These are phyloP conservation scores for Actinia equina DNA, from an alignment of 64 coral and sea anemone genomes.

Conservation along the genomic window DNA sequence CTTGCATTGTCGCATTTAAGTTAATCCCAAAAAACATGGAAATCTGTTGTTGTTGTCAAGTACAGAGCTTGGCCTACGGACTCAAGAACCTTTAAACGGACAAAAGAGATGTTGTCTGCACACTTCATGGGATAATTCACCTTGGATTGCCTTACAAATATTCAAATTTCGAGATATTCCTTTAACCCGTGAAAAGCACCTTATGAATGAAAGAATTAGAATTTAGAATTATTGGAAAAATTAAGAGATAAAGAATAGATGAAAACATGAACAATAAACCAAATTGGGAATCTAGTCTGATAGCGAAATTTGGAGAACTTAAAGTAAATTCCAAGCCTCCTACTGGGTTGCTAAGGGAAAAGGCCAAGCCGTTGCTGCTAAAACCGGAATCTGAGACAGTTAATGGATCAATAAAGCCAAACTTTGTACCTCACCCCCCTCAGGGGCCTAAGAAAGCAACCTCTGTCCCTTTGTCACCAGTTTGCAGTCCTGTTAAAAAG, in stretches of 20 bases:
- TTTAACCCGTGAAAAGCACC: not conserved
- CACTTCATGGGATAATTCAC: not conserved
- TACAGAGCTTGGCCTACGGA: not conserved
- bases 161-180: not conserved
- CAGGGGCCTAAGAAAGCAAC: not conserved
- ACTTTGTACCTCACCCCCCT: not conserved
- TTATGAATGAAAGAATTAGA: not conserved
- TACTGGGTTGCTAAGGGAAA: conserved; percentile 21
- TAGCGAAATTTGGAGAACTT: conserved; percentile 17
- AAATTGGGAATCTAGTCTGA: not conserved
- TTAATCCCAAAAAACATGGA: not conserved
- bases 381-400: not conserved
- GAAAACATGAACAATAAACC: conserved; percentile 3
- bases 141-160: not conserved
- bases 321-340: conserved; percentile 17
- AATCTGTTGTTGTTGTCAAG: not conserved
- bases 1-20: not conserved
- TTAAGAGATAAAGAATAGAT: not conserved
- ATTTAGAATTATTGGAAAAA: not conserved
- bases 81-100: not conserved
- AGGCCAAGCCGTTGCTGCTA: conserved; percentile 13
- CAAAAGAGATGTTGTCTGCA: not conserved
- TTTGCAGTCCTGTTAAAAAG: not conserved
- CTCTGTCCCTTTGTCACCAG: not conserved
- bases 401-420: not conserved